Percentiles rank a stretch among this genome's conserved stretches.
Conservation (phyloP, 1,140 invertebrate species). For the Lanistes nyassanus region DNA sequence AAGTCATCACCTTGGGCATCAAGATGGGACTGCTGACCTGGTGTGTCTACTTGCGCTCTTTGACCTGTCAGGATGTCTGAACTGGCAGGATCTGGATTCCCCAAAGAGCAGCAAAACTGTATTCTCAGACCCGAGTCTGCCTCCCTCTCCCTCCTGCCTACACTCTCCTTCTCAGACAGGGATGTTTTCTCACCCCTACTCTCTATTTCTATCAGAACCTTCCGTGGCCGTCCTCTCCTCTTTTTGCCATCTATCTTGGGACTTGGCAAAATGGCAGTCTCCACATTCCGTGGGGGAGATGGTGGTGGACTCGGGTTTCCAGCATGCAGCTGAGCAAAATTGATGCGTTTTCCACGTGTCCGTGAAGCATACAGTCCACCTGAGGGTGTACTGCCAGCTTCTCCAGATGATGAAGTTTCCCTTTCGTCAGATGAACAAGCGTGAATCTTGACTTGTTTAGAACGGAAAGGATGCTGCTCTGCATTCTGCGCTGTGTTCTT, state of each 20-base stretch:
- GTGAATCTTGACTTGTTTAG: background rate
- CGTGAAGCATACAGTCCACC: background rate
- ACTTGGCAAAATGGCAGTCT: background rate
- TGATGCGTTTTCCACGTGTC: conserved; percentile 11
- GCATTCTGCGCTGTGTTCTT: background rate
- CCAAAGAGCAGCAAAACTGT: no score
- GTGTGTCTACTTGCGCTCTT: no score
- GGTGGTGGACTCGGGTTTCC: conserved; percentile 6
- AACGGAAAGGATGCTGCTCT: background rate
- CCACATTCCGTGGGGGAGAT: background rate
- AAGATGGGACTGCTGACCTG: no score
- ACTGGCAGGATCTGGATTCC: no score
- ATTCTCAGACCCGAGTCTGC: background rate
- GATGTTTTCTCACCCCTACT: background rate
- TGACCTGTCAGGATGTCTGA: no score
- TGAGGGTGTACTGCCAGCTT: background rate
- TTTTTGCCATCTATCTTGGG: no score
- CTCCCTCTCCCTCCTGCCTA: background rate
- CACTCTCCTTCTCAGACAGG: background rate
- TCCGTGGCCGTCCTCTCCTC: background rate
- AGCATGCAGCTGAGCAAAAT: conserved; percentile 17
- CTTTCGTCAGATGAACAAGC: background rate
- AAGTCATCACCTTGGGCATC: no score
- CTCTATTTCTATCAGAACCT: background rate
- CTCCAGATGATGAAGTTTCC: background rate